A percentile compares a stretch with the other conserved stretches of the same genome.
Evolutionary conservation across 92 coral and sea anemone genomes (phyloP).

Genomic region (Paramuricea clavata): DNA sequence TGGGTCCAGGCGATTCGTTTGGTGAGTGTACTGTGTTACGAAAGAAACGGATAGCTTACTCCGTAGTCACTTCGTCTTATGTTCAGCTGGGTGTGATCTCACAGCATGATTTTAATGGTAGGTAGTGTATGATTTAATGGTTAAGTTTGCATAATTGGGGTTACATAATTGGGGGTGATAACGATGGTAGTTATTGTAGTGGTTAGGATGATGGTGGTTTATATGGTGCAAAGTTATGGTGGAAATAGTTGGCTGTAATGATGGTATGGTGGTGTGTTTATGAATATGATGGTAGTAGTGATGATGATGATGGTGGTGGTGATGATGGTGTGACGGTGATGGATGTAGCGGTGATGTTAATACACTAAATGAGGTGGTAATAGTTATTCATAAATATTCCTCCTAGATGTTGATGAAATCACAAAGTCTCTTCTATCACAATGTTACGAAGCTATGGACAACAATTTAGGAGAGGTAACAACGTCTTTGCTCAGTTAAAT

Average conservation of each 20-base stretch:
- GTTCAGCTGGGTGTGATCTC: conserved; percentile 93
- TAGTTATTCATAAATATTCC: background rate
- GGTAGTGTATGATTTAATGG: background rate
- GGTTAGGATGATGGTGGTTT: background rate
- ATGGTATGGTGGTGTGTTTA: background rate
- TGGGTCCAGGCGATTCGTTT: conserved; percentile 96
- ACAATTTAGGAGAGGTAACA: conserved; percentile 83
- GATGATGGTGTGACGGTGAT: background rate
- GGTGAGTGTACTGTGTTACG: conserved; percentile 93
- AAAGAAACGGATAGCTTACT: conserved; percentile 80
- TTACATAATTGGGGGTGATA: background rate
- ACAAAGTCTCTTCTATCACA: conserved; percentile 88
- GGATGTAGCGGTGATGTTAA: background rate
- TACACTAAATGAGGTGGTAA: too few species aligned
- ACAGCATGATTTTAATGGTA: conserved; percentile 88
- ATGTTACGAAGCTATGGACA: conserved; percentile 92
- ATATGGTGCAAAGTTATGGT: too few species aligned
- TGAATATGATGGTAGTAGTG: background rate
- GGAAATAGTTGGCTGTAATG: background rate
- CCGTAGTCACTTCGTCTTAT: conserved; percentile 79
- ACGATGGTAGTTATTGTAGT: background rate
- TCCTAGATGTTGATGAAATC: conserved; percentile 88
- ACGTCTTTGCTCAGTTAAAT: background rate
- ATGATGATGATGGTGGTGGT: background rate
- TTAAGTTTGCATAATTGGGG: too few species aligned